These are phyloP conservation scores for Sciurus carolinensis DNA, from an alignment of 2,797 vertebrate genomes.

Conservation along the genomic window DNA sequence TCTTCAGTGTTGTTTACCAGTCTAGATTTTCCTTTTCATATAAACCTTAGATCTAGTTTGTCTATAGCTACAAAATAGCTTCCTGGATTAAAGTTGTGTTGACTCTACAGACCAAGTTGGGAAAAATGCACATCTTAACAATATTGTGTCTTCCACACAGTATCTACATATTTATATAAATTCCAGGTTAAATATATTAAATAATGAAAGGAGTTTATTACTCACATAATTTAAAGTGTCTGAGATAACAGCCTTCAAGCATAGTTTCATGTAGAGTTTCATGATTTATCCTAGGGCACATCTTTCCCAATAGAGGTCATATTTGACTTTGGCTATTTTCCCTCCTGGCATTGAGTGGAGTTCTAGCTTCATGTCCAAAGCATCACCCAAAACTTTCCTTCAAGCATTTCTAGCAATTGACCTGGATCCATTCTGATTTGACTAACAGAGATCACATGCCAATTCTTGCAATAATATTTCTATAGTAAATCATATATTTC, in stretches of 20 bases:
- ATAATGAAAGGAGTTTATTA: background rate
- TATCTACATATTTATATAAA: background rate
- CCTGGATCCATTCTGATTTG: background rate
- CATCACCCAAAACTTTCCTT: background rate
- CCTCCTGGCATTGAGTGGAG: background rate
- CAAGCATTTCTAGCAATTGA: background rate
- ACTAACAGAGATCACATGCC: background rate
- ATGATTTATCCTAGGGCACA: background rate
- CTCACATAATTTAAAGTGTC: background rate
- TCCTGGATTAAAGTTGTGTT: background rate
- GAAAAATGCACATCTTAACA: background rate
- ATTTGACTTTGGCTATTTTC: background rate
- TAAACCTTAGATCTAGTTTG: background rate
- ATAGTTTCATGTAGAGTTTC: background rate
- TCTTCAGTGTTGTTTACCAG: background rate
- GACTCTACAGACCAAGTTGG: background rate
- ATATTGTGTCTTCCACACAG: background rate
- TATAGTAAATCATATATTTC: background rate
- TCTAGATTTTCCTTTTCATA: background rate
- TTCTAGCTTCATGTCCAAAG: background rate
- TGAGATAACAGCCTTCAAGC: background rate
- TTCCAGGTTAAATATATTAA: background rate
- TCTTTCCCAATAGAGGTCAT: background rate
- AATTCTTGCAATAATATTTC: background rate
- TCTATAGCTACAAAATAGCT: background rate